Conservation (phyloP, 2,113 vertebrate genomes). For the Cariama cristata region DNA sequence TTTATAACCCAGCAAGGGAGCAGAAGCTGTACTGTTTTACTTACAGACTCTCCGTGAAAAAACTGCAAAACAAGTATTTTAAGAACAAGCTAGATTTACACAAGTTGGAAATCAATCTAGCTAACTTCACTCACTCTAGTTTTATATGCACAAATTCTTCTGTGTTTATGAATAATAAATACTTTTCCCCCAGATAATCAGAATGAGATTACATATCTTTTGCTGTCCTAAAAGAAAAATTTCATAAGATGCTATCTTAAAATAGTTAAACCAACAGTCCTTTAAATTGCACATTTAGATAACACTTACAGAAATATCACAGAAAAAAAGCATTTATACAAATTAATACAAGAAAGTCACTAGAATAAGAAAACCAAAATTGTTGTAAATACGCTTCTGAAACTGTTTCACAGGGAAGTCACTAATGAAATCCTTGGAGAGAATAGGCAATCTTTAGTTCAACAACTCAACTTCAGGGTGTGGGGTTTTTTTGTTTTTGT, state of each 20-base stretch:
- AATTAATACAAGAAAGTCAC: slow-evolving; percentile 3
- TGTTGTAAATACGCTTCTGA: slow-evolving; percentile 34
- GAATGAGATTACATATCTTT: not conserved
- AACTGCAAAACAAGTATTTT: slow-evolving; percentile 10
- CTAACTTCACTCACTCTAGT: not conserved
- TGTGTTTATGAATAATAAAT: slow-evolving; percentile 31
- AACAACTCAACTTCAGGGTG: slow-evolving; percentile 19
- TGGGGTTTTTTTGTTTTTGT: not conserved
- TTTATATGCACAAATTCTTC: not conserved
- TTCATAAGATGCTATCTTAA: not conserved
- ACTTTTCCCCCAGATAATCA: not conserved
- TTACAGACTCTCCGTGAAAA: not conserved
- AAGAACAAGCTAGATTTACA: not conserved
- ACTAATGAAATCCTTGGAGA: slow-evolving; percentile 66
- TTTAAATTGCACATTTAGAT: not conserved
- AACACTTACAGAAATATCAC: not conserved
- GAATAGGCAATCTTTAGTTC: slow-evolving; percentile 20
- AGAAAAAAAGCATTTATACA: not conserved
- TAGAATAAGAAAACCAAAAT: not conserved
- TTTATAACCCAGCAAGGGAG: slow-evolving; percentile 12
- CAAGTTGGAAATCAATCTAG: not conserved
- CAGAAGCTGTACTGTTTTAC: not conserved
- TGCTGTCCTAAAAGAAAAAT: not conserved
- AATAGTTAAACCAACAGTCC: not conserved
- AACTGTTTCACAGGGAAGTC: not conserved